Evolutionary conservation across 2,113 vertebrate species (phyloP).

Genomic region (Rhynchopsitta pachyrhyncha): DNA sequence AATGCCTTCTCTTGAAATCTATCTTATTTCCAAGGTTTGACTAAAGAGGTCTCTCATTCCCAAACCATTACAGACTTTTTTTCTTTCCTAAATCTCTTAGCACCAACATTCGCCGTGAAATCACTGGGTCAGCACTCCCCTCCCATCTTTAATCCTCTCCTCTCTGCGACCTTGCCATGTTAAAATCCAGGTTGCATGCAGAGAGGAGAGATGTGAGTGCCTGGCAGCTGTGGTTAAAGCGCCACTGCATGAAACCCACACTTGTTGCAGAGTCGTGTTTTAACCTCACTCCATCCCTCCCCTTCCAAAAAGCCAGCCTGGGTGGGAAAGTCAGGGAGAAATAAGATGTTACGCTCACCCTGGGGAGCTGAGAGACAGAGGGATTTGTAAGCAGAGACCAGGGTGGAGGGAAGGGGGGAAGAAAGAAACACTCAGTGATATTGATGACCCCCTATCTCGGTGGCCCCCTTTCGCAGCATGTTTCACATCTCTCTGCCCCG

Average conservation of each 20-base stretch:
- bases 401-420: not conserved
- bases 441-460: not conserved
- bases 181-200: not conserved
- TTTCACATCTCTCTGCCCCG: slow-evolving; percentile 36
- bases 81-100: slow-evolving; percentile 32
- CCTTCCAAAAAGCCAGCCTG: not conserved
- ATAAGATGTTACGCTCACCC: slow-evolving; percentile 6
- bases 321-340: slow-evolving; percentile 25
- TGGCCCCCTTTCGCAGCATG: not conserved
- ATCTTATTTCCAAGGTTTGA: slow-evolving; percentile 44
- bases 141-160: not conserved
- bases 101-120: not conserved
- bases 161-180: not conserved
- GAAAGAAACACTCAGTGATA: not conserved
- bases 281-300: not conserved
- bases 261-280: not conserved
- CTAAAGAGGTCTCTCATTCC: slow-evolving; percentile 41
- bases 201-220: not conserved
- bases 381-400: slow-evolving; percentile 35
- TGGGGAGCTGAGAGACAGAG: not conserved
- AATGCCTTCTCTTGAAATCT: slow-evolving; percentile 22
- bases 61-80: slow-evolving; percentile 47
- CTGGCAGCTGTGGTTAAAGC: not conserved
- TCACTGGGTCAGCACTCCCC: not conserved
- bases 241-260: not conserved